Percentiles rank a stretch among this genome's conserved stretches.
These are phyloP conservation scores for Bombyx huttoni DNA, from an alignment of 2,888 invertebrate genomes.

Conservation along the genomic window DNA sequence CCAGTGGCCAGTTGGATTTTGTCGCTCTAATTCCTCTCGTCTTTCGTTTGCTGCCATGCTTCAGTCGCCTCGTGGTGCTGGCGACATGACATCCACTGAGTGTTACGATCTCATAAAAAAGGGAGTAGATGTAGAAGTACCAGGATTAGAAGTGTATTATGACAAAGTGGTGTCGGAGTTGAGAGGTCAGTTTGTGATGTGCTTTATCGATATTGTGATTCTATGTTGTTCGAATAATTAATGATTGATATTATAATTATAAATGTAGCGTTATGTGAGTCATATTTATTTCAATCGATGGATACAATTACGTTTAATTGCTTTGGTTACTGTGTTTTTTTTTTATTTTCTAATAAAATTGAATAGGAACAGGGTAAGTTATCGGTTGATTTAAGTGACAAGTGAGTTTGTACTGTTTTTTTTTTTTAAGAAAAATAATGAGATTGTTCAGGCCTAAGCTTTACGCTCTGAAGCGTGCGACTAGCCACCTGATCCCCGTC, in stretches of 20 bases:
- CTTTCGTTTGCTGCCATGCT: slow-evolving; percentile 28
- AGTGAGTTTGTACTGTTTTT: neutral
- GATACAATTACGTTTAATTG: too few relatives aligned
- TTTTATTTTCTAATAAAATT: too few relatives aligned
- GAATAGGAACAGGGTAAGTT: too few relatives aligned
- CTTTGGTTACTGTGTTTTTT: too few relatives aligned
- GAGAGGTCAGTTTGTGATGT: slow-evolving; percentile 60
- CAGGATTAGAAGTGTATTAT: slow-evolving; percentile 69
- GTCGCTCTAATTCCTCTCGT: slow-evolving; percentile 67
- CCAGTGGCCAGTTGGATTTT: slow-evolving; percentile 53
- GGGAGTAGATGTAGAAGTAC: slow-evolving; percentile 64
- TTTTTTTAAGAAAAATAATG: neutral
- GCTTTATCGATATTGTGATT: slow-evolving; percentile 2
- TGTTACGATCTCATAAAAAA: slow-evolving; percentile 65
- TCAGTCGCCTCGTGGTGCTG: slow-evolving; percentile 38
- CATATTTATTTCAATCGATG: neutral
- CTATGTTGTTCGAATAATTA: neutral
- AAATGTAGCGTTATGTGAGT: neutral
- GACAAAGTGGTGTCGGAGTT: slow-evolving; percentile 73
- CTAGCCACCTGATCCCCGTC: slow-evolving; percentile 40
- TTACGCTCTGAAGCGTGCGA: slow-evolving; percentile 56
- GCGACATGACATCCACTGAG: slow-evolving; percentile 65
- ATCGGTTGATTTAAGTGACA: neutral
- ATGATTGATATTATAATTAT: neutral
- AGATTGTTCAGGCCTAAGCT: slow-evolving; percentile 22